phyloP scores from a whole-genome alignment of 2,888 invertebrate genomes.

The Calameuta idolon region DNA sequence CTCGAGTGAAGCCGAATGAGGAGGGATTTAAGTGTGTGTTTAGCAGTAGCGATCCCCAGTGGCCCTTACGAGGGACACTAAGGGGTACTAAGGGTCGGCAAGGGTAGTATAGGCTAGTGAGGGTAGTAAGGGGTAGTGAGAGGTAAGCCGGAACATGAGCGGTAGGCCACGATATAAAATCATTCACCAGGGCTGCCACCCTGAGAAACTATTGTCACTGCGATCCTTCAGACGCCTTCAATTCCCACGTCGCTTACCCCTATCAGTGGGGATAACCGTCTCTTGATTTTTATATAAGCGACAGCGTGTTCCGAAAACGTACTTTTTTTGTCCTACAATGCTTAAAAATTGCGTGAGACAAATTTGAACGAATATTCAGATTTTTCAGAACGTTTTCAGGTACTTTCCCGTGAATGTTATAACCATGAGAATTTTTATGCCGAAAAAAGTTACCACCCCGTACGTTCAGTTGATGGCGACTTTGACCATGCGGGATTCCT shows the following conservation, averaged over 20 bases:
- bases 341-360: neutral
- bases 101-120: conserved; percentile 14
- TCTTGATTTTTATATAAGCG: neutral
- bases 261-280: neutral
- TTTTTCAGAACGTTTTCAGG: neutral
- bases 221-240: neutral
- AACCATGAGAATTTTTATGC: neutral
- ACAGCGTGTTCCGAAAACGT: neutral
- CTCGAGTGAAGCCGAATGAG: conserved; percentile 34
- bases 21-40: conserved; percentile 51
- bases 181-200: conserved; percentile 25
- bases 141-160: conserved; percentile 31
- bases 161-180: conserved; percentile 39
- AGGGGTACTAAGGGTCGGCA: conserved; percentile 35
- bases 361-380: neutral
- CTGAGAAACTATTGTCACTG: conserved; percentile 14
- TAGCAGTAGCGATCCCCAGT: conserved; percentile 47
- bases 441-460: neutral
- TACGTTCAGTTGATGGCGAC: neutral
- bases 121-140: conserved; percentile 36
- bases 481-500: conserved; percentile 23
- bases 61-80: conserved; percentile 43
- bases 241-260: neutral
- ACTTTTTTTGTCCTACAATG: neutral
- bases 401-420: neutral